Conservation (phyloP, 1,140 invertebrate genomes). For the Chionoecetes opilio region DNA sequence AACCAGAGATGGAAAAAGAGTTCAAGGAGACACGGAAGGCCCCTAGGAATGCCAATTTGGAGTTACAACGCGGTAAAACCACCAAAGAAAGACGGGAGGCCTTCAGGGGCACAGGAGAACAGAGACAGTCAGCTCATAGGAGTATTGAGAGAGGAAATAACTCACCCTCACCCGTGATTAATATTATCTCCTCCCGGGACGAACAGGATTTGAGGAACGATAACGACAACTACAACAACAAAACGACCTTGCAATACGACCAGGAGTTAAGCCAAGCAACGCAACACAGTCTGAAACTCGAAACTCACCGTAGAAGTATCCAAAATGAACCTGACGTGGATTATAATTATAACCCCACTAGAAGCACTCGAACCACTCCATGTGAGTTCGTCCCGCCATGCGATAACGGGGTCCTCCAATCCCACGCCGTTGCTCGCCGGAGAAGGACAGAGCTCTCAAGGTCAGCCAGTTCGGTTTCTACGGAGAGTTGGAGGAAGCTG, state of each 20-base stretch:
- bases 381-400: background rate
- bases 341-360: background rate
- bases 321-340: background rate
- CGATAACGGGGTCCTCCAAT: background rate
- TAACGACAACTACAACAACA: too few relatives aligned
- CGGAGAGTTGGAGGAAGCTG: slow-evolving; percentile 38
- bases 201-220: background rate
- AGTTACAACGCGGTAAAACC: background rate
- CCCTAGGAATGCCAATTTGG: background rate
- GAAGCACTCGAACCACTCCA: background rate
- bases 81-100: slow-evolving; percentile 33
- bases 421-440: background rate
- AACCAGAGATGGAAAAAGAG: background rate
- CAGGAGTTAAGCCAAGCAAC: background rate
- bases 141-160: background rate
- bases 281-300: background rate
- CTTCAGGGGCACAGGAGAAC: slow-evolving; percentile 12
- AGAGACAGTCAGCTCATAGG: background rate
- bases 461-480: background rate
- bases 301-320: background rate
- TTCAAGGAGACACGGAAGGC: background rate
- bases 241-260: background rate
- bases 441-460: background rate
- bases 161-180: background rate
- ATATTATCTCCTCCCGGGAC: background rate